Conservation (phyloP, 1,140 invertebrate species). For the Trialeurodes vaporariorum region DNA sequence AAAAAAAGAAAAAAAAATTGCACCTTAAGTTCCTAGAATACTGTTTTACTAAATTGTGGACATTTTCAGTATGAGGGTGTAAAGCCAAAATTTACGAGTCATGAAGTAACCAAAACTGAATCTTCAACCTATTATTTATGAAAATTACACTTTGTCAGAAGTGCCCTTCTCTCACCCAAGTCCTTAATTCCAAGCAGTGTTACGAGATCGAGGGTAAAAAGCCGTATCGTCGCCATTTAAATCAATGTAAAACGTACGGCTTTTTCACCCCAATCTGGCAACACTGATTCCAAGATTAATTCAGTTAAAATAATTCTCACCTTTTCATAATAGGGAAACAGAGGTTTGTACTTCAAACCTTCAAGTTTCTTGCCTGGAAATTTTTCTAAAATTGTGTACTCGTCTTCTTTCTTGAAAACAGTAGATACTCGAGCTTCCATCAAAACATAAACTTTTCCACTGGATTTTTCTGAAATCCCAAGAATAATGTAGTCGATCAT, state of each 20-base stretch:
- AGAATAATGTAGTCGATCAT: conserved; percentile 9
- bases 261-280: too few relatives aligned
- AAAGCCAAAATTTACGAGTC: too few relatives aligned
- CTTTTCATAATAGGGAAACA: conserved; percentile 78
- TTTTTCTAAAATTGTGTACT: conserved; percentile 63
- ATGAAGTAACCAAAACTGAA: too few relatives aligned
- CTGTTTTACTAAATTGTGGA: background rate
- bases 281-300: conserved; percentile 11
- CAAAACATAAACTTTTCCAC: conserved; percentile 65
- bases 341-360: conserved; percentile 75
- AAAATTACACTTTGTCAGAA: too few relatives aligned
- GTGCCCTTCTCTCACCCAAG: too few relatives aligned
- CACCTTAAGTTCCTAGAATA: background rate
- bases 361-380: conserved; percentile 72
- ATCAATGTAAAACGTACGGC: too few relatives aligned
- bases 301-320: conserved; percentile 10
- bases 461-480: conserved; percentile 44
- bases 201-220: too few relatives aligned
- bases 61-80: background rate
- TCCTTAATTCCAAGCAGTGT: too few relatives aligned
- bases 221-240: too few relatives aligned
- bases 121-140: too few relatives aligned
- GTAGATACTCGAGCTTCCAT: conserved; percentile 73
- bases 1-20: background rate
- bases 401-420: conserved; percentile 66